These are phyloP conservation scores for Cydia fagiglandana DNA, from an alignment of 1,140 invertebrate genomes.

Conservation along the genomic window DNA sequence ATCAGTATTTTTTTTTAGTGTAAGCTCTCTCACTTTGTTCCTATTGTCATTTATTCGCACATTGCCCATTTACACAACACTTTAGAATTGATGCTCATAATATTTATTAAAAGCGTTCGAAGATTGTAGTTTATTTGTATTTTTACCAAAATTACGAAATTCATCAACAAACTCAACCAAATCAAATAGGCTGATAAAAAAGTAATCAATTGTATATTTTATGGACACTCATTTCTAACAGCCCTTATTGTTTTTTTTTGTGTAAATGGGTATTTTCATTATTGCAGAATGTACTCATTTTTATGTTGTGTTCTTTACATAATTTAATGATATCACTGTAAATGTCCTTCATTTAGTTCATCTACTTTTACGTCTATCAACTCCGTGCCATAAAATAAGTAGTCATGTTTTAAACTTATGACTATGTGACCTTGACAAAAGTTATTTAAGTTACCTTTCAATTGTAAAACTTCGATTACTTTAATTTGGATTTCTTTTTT, in stretches of 20 bases:
- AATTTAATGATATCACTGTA: neutral
- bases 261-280: conserved; percentile 25
- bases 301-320: conserved; percentile 1
- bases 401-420: conserved; percentile 50
- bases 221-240: no score
- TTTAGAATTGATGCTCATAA: neutral
- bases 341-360: conserved; percentile 30
- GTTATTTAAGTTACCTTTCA: conserved; percentile 23
- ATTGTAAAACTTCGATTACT: conserved; percentile 15
- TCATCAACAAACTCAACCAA: no score
- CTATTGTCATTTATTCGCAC: conserved; percentile 48
- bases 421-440: conserved; percentile 12
- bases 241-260: neutral
- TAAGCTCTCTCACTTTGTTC: conserved; percentile 72
- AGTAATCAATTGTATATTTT: no score
- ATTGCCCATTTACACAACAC: conserved; percentile 27
- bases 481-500: neutral
- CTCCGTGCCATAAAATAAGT: conserved; percentile 71
- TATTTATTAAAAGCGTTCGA: no score
- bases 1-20: conserved; percentile 72
- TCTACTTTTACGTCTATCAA: conserved; percentile 38
- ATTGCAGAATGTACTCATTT: neutral
- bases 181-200: no score
- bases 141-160: no score
- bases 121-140: no score